phyloP scores from a whole-genome alignment of 1,140 invertebrate species.

The Samia ricini region DNA sequence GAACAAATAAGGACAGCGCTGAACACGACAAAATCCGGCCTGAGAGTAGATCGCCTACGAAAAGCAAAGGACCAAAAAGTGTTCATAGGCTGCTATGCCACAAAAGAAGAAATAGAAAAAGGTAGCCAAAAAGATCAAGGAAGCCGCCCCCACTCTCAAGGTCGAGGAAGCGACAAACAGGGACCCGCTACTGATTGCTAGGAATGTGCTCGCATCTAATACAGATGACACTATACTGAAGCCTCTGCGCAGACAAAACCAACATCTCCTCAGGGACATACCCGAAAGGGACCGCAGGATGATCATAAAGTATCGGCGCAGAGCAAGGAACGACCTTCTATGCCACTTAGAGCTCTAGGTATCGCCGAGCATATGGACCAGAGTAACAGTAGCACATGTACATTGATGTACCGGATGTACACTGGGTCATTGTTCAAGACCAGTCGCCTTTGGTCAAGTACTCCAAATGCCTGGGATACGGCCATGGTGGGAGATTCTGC shows the following conservation, averaged over 20 bases:
- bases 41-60: neutral
- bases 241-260: neutral
- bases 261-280: neutral
- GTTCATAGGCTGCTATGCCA: neutral
- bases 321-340: slow-evolving; percentile 1
- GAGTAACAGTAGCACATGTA: slow-evolving; percentile 7
- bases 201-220: neutral
- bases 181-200: neutral
- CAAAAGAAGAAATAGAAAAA: slow-evolving; percentile 1
- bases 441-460: neutral
- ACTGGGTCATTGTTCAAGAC: neutral
- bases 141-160: neutral
- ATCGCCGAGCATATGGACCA: slow-evolving; percentile 2
- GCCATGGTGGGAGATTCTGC: no score
- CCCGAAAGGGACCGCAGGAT: neutral
- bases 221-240: neutral
- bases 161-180: neutral
- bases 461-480: no score
- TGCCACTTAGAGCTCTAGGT: neutral
- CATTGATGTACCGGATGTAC: slow-evolving; percentile 3
- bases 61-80: neutral
- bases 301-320: neutral
- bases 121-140: neutral
- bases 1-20: no score
- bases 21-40: neutral